These are phyloP conservation scores for Achatina immaculata DNA, from an alignment of 1,140 invertebrate genomes.

Conservation along the genomic window DNA sequence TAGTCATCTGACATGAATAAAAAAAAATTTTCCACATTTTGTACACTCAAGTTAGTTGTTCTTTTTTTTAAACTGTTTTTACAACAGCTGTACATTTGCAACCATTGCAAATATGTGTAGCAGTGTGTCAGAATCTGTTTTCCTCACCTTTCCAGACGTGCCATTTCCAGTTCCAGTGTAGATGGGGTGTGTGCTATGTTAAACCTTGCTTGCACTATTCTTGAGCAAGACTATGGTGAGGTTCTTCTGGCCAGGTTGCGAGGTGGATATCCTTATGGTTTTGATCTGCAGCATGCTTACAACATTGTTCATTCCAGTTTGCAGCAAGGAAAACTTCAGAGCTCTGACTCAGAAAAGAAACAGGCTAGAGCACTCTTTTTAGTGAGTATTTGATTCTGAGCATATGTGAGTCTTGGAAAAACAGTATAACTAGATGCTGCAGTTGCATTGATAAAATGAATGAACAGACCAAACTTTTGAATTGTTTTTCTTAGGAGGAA, in stretches of 20 bases:
- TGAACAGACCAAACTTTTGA: neutral
- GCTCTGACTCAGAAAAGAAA: conserved; percentile 82
- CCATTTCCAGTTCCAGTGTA: conserved; percentile 89
- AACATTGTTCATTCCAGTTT: conserved; percentile 84
- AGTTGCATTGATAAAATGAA: neutral
- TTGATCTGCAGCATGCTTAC: conserved; percentile 72
- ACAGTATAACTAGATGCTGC: no score
- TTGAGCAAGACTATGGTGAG: conserved; percentile 89
- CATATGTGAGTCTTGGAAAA: neutral
- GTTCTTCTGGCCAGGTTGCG: conserved; percentile 83
- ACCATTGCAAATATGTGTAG: no score
- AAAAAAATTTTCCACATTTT: no score
- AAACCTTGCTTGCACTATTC: conserved; percentile 89
- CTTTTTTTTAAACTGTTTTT: no score
- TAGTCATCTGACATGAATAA: no score
- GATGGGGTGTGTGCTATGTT: conserved; percentile 97
- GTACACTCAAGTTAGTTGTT: no score
- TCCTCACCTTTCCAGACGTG: conserved; percentile 77
- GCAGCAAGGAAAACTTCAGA: conserved; percentile 85
- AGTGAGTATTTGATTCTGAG: conserved; percentile 73
- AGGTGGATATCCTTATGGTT: conserved; percentile 81
- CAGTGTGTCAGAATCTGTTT: neutral
- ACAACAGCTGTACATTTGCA: neutral
- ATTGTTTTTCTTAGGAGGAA: neutral
- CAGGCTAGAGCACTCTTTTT: conserved; percentile 80